phyloP scores from a whole-genome alignment of 2,113 vertebrate genomes.

The Salvelinus alpinus region DNA sequence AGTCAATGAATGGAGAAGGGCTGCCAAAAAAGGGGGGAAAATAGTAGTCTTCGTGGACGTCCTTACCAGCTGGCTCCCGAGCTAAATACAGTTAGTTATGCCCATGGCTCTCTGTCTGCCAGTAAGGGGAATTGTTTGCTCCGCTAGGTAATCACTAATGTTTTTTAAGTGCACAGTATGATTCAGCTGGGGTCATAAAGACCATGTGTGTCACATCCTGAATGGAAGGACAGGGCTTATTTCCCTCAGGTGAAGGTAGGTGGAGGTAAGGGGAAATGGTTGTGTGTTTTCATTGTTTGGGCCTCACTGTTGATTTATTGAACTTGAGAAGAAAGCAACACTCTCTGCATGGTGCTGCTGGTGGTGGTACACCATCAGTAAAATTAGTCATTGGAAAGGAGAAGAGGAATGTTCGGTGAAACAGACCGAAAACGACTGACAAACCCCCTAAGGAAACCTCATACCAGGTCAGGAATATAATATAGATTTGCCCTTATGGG shows the following conservation, averaged over 20 bases:
- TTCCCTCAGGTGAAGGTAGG: conserved; percentile 35
- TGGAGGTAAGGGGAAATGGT: conserved; percentile 50
- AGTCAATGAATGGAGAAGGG: conserved; percentile 67
- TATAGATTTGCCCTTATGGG: conserved; percentile 31
- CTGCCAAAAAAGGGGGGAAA: conserved; percentile 70
- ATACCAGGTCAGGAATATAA: conserved; percentile 44
- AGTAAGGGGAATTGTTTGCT: conserved; percentile 69
- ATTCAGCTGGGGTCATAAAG: conserved; percentile 70
- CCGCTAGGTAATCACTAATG: conserved; percentile 58
- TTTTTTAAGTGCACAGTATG: conserved; percentile 67
- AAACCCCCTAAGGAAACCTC: conserved; percentile 48
- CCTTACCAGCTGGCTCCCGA: conserved; percentile 70
- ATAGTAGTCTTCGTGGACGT: conserved; percentile 66
- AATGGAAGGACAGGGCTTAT: conserved; percentile 44
- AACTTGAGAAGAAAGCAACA: neutral
- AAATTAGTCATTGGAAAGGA: conserved; percentile 5
- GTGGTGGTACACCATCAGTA: neutral
- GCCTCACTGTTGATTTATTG: conserved; percentile 35
- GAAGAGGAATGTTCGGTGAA: conserved; percentile 24
- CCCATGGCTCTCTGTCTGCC: conserved; percentile 51
- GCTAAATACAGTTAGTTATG: conserved; percentile 52
- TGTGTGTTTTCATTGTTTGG: conserved; percentile 60
- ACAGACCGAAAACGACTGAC: conserved; percentile 34
- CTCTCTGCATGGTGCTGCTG: neutral
- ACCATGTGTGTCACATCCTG: conserved; percentile 68